phyloP scores from a whole-genome alignment of 2,888 invertebrate genomes.

The Drosophila niveifrons region DNA sequence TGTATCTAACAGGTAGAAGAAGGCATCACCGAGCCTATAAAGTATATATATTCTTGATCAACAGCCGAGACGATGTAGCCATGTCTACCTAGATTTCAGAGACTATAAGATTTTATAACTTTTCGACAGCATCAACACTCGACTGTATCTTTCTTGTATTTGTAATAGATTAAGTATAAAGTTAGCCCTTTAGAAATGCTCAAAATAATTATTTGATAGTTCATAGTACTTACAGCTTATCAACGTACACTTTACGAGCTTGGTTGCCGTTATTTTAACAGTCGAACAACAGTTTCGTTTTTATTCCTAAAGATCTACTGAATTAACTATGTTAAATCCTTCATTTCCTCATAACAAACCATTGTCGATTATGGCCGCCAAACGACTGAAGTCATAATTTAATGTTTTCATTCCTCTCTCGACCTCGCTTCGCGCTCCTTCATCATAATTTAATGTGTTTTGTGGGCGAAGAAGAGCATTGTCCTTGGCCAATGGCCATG shows the following conservation, averaged over 20 bases:
- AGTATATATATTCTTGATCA: too few species aligned
- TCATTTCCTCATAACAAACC: constrained; percentile 55
- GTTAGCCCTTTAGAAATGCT: neutral
- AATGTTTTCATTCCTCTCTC: constrained; percentile 23
- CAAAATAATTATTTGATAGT: constrained; percentile 19
- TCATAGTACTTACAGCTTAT: constrained; percentile 30
- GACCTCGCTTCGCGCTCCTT: constrained; percentile 1
- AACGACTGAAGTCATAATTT: constrained; percentile 59
- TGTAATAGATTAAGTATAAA: too few species aligned
- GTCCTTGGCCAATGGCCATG: constrained; percentile 18
- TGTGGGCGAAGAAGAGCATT: constrained; percentile 2
- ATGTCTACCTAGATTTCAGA: too few species aligned
- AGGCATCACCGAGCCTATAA: too few species aligned
- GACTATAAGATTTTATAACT: too few species aligned
- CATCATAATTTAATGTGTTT: constrained; percentile 57
- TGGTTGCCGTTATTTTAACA: constrained; percentile 29
- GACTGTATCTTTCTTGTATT: too few species aligned
- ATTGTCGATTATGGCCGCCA: constrained; percentile 56
- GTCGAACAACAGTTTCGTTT: constrained; percentile 19
- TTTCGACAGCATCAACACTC: too few species aligned
- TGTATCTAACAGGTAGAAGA: too few species aligned
- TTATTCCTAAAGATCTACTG: constrained; percentile 6
- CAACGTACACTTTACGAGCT: constrained; percentile 13
- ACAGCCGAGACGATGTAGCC: too few species aligned
- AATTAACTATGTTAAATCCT: constrained; percentile 52